Percentiles rank a stretch among this genome's conserved stretches.
phyloP scores from a whole-genome alignment of 2,797 vertebrate species.

The Malurus splendens region DNA sequence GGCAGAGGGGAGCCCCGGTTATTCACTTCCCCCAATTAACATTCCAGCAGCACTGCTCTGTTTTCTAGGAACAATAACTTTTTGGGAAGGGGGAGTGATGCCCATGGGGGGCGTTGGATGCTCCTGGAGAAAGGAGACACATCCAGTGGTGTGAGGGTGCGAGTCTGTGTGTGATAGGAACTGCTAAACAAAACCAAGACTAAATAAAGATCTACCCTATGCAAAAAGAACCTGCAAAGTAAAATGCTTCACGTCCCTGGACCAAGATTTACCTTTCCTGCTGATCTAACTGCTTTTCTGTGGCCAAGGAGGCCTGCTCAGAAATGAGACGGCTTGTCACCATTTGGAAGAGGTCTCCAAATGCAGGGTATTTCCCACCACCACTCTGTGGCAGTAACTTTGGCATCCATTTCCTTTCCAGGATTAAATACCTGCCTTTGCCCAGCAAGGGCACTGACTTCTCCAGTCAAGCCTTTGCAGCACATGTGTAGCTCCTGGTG shows the following conservation, averaged over 20 bases:
- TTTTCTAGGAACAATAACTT: slow-evolving; percentile 53
- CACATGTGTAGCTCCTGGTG: background rate
- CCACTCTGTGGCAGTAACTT: background rate
- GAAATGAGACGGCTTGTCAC: background rate
- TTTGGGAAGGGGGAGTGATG: background rate
- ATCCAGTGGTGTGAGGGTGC: background rate
- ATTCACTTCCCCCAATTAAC: slow-evolving; percentile 65
- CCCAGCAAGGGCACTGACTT: background rate
- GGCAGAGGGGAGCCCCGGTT: slow-evolving; percentile 3
- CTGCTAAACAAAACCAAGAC: background rate
- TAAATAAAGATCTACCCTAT: background rate
- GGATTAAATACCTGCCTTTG: background rate
- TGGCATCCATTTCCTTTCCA: background rate
- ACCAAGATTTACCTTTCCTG: background rate
- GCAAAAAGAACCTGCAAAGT: background rate
- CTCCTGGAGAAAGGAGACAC: slow-evolving; percentile 12
- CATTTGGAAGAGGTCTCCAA: background rate
- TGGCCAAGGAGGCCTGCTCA: background rate
- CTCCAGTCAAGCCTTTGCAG: background rate
- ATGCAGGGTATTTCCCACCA: background rate
- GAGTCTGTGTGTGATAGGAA: background rate
- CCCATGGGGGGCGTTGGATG: background rate
- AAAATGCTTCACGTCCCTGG: background rate
- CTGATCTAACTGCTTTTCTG: background rate
- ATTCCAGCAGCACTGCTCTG: slow-evolving; percentile 42